Conservation (phyloP, 2,113 vertebrate species). For the Tragelaphus buxtoni region DNA sequence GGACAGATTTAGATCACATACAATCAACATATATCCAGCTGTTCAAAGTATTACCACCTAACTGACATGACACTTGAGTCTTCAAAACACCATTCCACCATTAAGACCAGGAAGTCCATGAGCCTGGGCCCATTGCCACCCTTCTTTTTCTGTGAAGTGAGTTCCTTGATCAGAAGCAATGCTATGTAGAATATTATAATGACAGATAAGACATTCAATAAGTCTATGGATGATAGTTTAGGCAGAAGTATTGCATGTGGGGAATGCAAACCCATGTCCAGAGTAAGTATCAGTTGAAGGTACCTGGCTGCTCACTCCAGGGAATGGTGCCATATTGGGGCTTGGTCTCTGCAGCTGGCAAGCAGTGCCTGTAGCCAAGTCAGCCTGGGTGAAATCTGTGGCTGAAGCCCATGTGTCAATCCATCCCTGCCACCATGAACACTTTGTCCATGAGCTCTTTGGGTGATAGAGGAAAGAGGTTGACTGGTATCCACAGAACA, state of each 20-base stretch:
- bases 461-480: not conserved
- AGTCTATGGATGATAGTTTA: not conserved
- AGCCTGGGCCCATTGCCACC: not conserved
- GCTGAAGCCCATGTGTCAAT: not conserved
- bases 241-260: not conserved
- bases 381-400: not conserved
- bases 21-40: not conserved
- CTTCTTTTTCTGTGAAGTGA: not conserved
- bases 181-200: not conserved
- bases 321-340: not conserved
- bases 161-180: not conserved
- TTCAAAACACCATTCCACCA: not conserved
- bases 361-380: not conserved
- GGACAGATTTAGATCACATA: not conserved
- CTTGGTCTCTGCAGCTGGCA: not conserved
- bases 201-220: not conserved
- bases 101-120: not conserved
- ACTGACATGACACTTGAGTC: not conserved
- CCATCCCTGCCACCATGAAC: not conserved
- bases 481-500: not conserved
- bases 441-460: not conserved
- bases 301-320: too few species aligned
- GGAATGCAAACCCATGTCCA: not conserved
- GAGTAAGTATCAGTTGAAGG: not conserved
- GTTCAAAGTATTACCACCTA: not conserved